Evolutionary conservation across 2,797 vertebrate species (phyloP).

Genomic region (Pseudomugil gertrudae): DNA sequence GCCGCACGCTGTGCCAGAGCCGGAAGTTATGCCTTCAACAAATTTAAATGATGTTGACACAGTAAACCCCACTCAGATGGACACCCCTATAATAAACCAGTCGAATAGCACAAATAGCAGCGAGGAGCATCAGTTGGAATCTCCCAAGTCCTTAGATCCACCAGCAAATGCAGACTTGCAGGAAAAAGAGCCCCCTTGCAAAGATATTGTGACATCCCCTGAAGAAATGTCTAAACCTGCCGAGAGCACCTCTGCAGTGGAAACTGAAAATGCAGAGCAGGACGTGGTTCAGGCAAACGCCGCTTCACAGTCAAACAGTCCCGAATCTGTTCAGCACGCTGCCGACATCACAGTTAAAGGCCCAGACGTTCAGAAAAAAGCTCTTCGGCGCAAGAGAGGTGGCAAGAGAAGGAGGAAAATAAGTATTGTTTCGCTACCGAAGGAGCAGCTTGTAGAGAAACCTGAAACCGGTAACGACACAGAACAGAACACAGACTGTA

Average conservation of each 20-base stretch:
- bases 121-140: constrained; percentile 14
- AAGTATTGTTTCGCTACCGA: constrained; percentile 20
- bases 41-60: constrained; percentile 4
- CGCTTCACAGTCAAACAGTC: constrained; percentile 15
- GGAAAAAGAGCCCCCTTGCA: constrained; percentile 3
- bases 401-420: constrained; percentile 60
- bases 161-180: background rate
- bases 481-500: constrained; percentile 22
- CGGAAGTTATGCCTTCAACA: constrained; percentile 13
- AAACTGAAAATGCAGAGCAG: constrained; percentile 57
- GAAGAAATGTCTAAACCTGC: constrained; percentile 20
- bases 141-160: background rate
- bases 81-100: constrained; percentile 9
- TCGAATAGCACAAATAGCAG: constrained; percentile 2
- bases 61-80: background rate
- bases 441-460: constrained; percentile 5
- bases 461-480: background rate
- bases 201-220: constrained; percentile 5
- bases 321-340: constrained; percentile 1
- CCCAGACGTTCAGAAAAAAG: background rate
- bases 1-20: constrained; percentile 11
- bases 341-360: constrained; percentile 5
- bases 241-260: constrained; percentile 24
- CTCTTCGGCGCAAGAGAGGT: constrained; percentile 61
- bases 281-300: constrained; percentile 40